Evolutionary conservation across 2,797 vertebrate species (phyloP).

Genomic region (Rhabdophis nuchalis): DNA sequence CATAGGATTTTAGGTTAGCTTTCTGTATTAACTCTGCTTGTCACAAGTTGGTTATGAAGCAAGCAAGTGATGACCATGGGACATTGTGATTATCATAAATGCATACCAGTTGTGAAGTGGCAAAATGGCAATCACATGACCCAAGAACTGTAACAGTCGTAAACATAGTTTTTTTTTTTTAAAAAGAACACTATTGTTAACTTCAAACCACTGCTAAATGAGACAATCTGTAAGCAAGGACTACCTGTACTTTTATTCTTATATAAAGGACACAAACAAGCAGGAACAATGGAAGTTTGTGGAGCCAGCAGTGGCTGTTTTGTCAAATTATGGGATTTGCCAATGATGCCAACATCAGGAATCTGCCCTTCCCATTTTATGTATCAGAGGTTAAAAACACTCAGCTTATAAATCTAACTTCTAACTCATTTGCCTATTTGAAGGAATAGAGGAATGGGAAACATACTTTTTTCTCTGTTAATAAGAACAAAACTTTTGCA

Average conservation of each 20-base stretch:
- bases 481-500: not conserved
- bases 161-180: not conserved
- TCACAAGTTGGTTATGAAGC: not conserved
- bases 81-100: not conserved
- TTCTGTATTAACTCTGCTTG: not conserved
- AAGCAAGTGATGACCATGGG: not conserved
- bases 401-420: not conserved
- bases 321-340: too few species aligned
- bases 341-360: not conserved
- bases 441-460: not conserved
- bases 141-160: not conserved
- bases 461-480: not conserved
- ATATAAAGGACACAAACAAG: not conserved
- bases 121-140: not conserved
- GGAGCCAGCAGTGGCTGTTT: not conserved
- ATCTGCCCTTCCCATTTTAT: not conserved
- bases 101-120: not conserved
- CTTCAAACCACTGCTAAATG: not conserved
- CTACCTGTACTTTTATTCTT: not conserved
- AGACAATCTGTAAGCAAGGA: not conserved
- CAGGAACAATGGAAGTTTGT: not conserved
- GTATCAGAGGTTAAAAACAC: not conserved
- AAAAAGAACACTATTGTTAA: not conserved
- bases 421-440: not conserved
- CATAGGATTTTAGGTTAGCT: not conserved